These are phyloP conservation scores for Ptyas mucosa DNA, from an alignment of 2,113 vertebrate species.

Conservation along the genomic window DNA sequence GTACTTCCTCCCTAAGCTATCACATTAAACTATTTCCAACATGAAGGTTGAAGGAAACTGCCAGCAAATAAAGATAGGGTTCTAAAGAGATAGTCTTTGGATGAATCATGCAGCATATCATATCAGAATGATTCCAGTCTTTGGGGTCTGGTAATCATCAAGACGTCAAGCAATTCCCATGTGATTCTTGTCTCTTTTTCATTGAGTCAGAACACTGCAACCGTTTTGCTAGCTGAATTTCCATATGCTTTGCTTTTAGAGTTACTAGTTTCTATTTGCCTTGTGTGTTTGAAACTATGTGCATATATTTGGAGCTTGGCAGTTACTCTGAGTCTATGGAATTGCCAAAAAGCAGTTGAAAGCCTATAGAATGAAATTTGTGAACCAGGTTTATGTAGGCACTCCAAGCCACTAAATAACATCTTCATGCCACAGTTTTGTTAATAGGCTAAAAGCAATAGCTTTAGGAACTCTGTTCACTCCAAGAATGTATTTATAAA, in stretches of 20 bases:
- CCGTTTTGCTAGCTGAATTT: conserved; percentile 23
- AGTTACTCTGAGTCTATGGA: not conserved
- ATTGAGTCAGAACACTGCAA: not conserved
- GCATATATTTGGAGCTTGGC: not conserved
- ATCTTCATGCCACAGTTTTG: not conserved
- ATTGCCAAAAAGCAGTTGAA: not conserved
- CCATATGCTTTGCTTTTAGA: not conserved
- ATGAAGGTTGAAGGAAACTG: conserved; percentile 13
- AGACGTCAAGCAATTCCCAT: conserved; percentile 31
- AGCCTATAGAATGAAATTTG: not conserved
- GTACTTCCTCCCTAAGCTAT: not conserved
- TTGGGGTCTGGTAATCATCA: conserved; percentile 5
- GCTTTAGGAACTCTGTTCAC: not conserved
- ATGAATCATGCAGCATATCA: conserved; percentile 8
- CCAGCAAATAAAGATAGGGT: not conserved
- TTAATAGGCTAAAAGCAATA: not conserved
- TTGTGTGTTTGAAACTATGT: not conserved
- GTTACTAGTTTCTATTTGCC: not conserved
- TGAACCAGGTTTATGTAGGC: not conserved
- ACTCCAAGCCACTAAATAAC: not conserved
- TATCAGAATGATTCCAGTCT: conserved; percentile 21
- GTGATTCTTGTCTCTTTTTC: not conserved
- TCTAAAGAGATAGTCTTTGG: not conserved
- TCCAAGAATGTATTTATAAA: not conserved
- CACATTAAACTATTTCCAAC: not conserved